Evolutionary conservation across 2,888 invertebrate species (phyloP).

Genomic region (Cacoxenus indagator): DNA sequence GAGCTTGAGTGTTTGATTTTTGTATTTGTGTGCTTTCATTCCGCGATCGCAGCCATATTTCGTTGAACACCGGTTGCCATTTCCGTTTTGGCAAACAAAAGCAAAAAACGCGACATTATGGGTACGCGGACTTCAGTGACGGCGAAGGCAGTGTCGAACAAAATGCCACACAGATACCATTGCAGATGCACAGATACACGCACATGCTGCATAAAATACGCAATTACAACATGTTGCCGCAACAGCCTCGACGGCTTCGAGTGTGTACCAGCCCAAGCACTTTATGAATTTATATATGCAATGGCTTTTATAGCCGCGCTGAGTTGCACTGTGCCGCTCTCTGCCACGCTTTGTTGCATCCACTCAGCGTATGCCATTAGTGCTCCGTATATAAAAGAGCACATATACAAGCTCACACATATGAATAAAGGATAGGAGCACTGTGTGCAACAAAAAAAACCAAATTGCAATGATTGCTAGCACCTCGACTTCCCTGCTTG

Average conservation of each 20-base stretch:
- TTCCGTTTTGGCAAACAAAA: conserved; percentile 49
- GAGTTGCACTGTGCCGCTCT: not conserved
- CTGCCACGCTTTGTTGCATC: conserved; percentile 53
- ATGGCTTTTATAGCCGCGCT: conserved; percentile 18
- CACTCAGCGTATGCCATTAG: conserved; percentile 53
- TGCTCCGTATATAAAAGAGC: conserved; percentile 21
- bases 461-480: conserved; percentile 20
- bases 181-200: not conserved
- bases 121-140: conserved; percentile 35
- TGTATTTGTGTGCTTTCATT: conserved; percentile 25
- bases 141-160: conserved; percentile 32
- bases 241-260: conserved; percentile 30
- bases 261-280: conserved; percentile 29
- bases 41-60: conserved; percentile 43
- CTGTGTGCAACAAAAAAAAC: not conserved
- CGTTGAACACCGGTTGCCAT: conserved; percentile 57
- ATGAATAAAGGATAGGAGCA: not conserved
- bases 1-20: not conserved
- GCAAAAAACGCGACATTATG: conserved; percentile 34
- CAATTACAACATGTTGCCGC: conserved; percentile 60
- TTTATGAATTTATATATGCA: conserved; percentile 52
- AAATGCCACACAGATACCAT: conserved; percentile 33
- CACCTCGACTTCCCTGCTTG: conserved; percentile 27
- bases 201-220: conserved; percentile 52
- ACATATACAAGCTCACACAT: conserved; percentile 4